Base-by-base conservation (phyloP, 2,113 vertebrate species). In the Mobula hypostoma region DNA sequence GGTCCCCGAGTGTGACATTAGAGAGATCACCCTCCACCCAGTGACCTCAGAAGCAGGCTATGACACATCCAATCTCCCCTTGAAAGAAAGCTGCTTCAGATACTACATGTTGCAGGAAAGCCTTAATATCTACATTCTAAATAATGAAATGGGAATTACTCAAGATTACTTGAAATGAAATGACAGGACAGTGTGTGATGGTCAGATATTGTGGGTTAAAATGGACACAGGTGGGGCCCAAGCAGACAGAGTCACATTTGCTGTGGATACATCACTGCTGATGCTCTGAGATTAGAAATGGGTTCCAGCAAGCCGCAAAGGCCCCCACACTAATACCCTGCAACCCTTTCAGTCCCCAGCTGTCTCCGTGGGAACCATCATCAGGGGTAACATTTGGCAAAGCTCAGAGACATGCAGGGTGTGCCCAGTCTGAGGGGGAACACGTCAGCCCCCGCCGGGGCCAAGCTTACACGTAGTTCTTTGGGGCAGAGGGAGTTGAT, bases 401-500 rank as follows among this genome's bases (percentile, higher is more conserved):
- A 29, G 14, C 85, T 90, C 24, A 32, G 85, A 17, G 85, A 17
- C 29, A 66, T 0, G 11, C 56, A n/a, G 27, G 56, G 12, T 9
- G 56, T n/a, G 27, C n/a, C 5, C 29, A 19, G 61, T 32, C n/a
- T 27, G 4, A n/a, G 7, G 12, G 5, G 61, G 61, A 32, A 19
- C 14, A 5, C n/a, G 58, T 32, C 56, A 5, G 14, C 58, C 15
- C 58, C 5, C n/a, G 36, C 36, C 36, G 36, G 14, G 17, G 6
- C 27, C 8, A 2, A 40, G 11, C 95, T 97, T 97, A 98, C 95
- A 99, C 98, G 0, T 98, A 98, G 96, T 99, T 97, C 95, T 97
- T 97, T 94, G 96, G 97, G 63, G 95, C 95, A 58, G 96, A 96
- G 29, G 96, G 96, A 0, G 97, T 94, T 15, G 95, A 96, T 63